Percentiles rank a stretch among this genome's conserved stretches.
phyloP scores from a whole-genome alignment of 92 coral and sea anemone species.

The Metridium senile region DNA sequence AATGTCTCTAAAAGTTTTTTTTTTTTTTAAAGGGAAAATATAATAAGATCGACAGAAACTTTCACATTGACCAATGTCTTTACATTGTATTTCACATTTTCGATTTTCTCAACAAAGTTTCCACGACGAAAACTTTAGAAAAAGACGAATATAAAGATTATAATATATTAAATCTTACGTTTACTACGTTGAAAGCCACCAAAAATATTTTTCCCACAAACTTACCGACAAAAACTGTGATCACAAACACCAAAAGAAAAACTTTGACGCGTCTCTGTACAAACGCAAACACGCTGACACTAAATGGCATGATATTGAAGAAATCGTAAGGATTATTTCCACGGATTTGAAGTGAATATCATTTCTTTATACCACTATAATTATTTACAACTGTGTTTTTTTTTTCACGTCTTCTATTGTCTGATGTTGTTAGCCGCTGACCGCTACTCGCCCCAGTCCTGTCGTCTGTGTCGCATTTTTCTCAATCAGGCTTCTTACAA shows the following conservation, averaged over 20 bases:
- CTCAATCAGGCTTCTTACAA: too few relatives aligned
- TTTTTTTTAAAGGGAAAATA: too few relatives aligned
- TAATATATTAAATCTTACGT: not conserved
- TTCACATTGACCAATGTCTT: too few relatives aligned
- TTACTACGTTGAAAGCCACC: not conserved
- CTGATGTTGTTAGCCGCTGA: constrained; percentile 6
- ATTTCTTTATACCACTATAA: not conserved
- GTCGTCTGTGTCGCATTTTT: too few relatives aligned
- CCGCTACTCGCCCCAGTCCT: constrained; percentile 1
- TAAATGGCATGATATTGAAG: constrained; percentile 49
- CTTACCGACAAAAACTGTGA: constrained; percentile 74
- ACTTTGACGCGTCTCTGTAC: constrained; percentile 56
- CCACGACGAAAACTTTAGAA: too few relatives aligned
- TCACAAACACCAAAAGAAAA: constrained; percentile 40
- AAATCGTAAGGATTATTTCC: not conserved
- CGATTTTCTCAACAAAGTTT: too few relatives aligned
- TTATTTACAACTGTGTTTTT: not conserved
- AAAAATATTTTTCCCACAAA: not conserved
- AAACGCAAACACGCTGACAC: constrained; percentile 73
- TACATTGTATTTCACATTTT: too few relatives aligned
- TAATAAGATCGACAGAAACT: too few relatives aligned
- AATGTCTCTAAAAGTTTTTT: too few relatives aligned
- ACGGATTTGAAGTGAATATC: not conserved
- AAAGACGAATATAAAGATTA: too few relatives aligned
- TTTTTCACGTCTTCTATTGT: not conserved